phyloP scores from a whole-genome alignment of 2,888 invertebrate genomes.

The Pollenia griseotomentosa region DNA sequence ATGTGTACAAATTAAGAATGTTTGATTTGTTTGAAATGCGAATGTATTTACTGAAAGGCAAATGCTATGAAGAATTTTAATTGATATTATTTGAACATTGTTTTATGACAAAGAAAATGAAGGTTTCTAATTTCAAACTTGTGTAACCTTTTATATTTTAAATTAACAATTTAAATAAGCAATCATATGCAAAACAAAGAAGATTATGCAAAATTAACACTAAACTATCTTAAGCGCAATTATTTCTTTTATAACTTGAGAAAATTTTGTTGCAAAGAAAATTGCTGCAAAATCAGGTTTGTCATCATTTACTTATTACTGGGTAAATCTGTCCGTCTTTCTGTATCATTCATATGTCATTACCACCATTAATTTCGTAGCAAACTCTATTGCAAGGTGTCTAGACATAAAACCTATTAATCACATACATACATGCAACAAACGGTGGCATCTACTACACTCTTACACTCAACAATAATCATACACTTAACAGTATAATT shows the following conservation, averaged over 20 bases:
- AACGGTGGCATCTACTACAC: slow-evolving; percentile 31
- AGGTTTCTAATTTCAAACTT: too few relatives aligned
- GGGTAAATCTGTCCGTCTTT: not conserved
- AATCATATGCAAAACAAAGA: too few relatives aligned
- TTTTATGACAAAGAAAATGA: too few relatives aligned
- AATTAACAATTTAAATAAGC: too few relatives aligned
- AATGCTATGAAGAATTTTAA: too few relatives aligned
- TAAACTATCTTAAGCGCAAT: not conserved
- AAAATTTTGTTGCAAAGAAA: not conserved
- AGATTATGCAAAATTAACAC: too few relatives aligned
- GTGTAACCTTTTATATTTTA: too few relatives aligned
- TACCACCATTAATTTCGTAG: slow-evolving; percentile 59
- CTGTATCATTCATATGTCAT: slow-evolving; percentile 59
- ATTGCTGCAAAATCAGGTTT: slow-evolving; percentile 24
- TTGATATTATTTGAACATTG: too few relatives aligned
- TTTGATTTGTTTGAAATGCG: not conserved
- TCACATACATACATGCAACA: slow-evolving; percentile 63
- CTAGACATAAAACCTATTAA: slow-evolving; percentile 73
- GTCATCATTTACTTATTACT: not conserved
- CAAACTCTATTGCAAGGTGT: slow-evolving; percentile 68
- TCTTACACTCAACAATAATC: slow-evolving; percentile 33
- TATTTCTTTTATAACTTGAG: not conserved
- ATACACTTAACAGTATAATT: slow-evolving; percentile 56
- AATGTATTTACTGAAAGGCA: not conserved
- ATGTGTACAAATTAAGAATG: not conserved